Base-by-base conservation (phyloP, 2,888 invertebrate species). In the Rhagonycha fulva region DNA sequence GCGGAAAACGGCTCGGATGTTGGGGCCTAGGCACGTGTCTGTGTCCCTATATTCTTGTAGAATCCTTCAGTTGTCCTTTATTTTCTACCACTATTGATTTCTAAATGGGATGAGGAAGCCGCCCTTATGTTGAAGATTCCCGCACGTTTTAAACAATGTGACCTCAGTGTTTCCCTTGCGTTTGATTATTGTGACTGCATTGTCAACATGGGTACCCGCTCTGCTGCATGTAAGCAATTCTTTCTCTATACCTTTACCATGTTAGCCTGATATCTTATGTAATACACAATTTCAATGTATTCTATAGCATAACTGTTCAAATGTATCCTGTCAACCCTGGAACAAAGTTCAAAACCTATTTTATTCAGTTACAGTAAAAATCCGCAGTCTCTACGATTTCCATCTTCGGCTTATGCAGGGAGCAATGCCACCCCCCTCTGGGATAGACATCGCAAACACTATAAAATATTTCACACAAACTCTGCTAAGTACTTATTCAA, bases 401-500 rank as follows among this genome's bases (percentile, higher is more conserved):
- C 97, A 99, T 89, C 92, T 96, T 85, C 93, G 98, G 81, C 91
- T 98, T 82, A 92, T 96, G 87, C 96, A 98, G 90, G 96, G 96
- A 84, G 92, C 94, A 82, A 93, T 96, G 87, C 98, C 99, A 78
- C 91, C 95, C 82, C 99, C 99, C 62, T 96, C 97, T 77, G 98
- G 98, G 80, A 91, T 94, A 79, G 99, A 99, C 88, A 96, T 99
- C 88, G 97, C 98, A 80, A 98, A 97, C 89, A 98, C 98, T 75
- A 93, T 99, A 85, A 98, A 98, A 88, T 98, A 98, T 89, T 99
- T 99, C 90, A 97, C 98, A 68, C 98, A 98, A 89, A 98, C 98
- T 62, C 90, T 99, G 79, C 91, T 99, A 82, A 96, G 99, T 99
- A 91, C 92, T 32, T 69, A 28, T 14, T 23, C 5, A 23, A 70